Percentiles rank a stretch among this genome's conserved stretches.
phyloP scores from a whole-genome alignment of 92 coral and sea anemone species.

The Siderastrea radians region DNA sequence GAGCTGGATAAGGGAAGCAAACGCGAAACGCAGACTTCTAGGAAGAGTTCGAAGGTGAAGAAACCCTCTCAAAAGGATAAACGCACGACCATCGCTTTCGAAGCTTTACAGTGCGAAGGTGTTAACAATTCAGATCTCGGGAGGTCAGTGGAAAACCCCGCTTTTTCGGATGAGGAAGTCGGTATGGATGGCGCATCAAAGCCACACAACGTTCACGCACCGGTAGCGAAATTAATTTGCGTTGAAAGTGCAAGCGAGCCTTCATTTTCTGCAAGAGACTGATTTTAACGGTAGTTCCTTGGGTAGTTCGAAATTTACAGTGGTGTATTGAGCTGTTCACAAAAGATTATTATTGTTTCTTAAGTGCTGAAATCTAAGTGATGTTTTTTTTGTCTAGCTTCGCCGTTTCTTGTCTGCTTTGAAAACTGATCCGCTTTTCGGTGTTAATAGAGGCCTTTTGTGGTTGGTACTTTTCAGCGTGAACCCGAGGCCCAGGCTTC shows the following conservation, averaged over 20 bases:
- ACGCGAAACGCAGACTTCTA: background rate
- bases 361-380: background rate
- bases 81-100: slow-evolving; percentile 2
- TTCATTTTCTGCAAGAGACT: background rate
- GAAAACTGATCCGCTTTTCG: background rate
- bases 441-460: background rate
- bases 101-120: background rate
- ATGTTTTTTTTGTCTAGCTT: background rate
- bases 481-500: background rate
- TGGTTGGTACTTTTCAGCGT: background rate
- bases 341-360: background rate
- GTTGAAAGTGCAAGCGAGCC: slow-evolving; percentile 19
- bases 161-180: slow-evolving; percentile 76
- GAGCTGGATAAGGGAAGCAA: background rate
- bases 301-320: background rate
- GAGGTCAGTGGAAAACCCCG: slow-evolving; percentile 55
- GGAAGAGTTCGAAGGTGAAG: background rate
- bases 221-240: slow-evolving; percentile 26
- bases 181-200: slow-evolving; percentile 11
- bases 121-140: background rate
- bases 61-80: slow-evolving; percentile 1
- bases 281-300: background rate
- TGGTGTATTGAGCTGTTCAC: too few relatives aligned
- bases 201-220: background rate
- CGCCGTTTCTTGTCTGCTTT: background rate